phyloP scores from a whole-genome alignment of 2,888 invertebrate species.

The Notodromas monacha region DNA sequence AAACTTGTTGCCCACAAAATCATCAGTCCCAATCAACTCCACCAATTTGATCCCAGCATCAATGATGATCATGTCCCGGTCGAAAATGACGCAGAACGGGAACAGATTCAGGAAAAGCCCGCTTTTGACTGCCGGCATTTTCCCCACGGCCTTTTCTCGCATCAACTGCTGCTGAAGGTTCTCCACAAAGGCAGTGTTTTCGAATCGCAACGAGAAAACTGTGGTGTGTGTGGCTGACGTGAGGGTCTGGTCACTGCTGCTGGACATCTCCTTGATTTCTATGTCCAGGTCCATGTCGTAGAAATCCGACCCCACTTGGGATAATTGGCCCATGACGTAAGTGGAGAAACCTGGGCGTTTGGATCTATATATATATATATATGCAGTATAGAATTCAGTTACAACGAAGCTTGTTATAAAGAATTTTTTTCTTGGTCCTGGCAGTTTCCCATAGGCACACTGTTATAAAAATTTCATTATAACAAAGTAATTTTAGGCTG shows the following conservation, averaged over 20 bases:
- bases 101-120: conserved; percentile 22
- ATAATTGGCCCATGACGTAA: conserved; percentile 57
- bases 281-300: conserved; percentile 37
- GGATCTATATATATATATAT: too few species aligned
- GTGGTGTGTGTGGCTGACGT: too few species aligned
- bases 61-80: conserved; percentile 31
- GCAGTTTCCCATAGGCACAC: too few species aligned
- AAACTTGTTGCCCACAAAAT: conserved; percentile 30
- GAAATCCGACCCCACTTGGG: conserved; percentile 49
- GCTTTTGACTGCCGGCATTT: background rate
- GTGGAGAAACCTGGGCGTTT: conserved; percentile 43
- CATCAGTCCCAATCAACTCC: conserved; percentile 18
- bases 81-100: conserved; percentile 52
- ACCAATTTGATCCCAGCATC: conserved; percentile 37
- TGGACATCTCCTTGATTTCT: conserved; percentile 18
- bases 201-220: conserved; percentile 41
- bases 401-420: too few species aligned
- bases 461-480: too few species aligned
- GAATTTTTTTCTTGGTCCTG: too few species aligned
- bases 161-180: background rate
- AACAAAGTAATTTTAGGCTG: too few species aligned
- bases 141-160: conserved; percentile 1
- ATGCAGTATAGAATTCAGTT: too few species aligned
- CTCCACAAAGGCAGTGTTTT: conserved; percentile 41
- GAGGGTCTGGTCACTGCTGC: conserved; percentile 11